These are phyloP conservation scores for Amblyraja radiata DNA, from an alignment of 2,797 vertebrate species.

Conservation along the genomic window DNA sequence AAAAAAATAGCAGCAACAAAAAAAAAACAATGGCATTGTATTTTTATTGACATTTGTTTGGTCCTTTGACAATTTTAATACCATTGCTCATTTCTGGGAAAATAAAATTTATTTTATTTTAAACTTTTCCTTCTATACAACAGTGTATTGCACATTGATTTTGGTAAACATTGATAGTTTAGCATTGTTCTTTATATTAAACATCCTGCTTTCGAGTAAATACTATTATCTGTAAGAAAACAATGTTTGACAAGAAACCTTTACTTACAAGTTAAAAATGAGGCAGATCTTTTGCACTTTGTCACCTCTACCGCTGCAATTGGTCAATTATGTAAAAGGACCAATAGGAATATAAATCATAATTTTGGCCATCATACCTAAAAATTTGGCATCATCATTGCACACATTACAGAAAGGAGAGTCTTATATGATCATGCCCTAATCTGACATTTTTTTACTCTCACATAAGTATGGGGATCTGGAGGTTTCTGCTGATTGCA, in stretches of 20 bases:
- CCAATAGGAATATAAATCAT: background rate
- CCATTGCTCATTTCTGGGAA: slow-evolving; percentile 26
- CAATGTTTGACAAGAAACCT: background rate
- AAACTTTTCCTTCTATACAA: slow-evolving; percentile 22
- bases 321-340: background rate
- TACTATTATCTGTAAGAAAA: slow-evolving; percentile 26
- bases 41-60: slow-evolving; percentile 33
- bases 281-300: background rate
- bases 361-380: background rate
- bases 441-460: background rate
- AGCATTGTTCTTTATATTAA: slow-evolving; percentile 9
- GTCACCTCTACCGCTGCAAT: background rate
- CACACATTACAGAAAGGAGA: slow-evolving; percentile 21
- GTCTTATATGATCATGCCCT: background rate
- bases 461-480: too few species aligned
- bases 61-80: slow-evolving; percentile 26
- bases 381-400: slow-evolving; percentile 20
- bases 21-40: background rate
- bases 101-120: slow-evolving; percentile 22
- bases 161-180: slow-evolving; percentile 16
- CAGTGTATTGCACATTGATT: slow-evolving; percentile 37
- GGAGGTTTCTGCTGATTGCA: background rate
- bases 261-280: background rate
- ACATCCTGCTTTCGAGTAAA: slow-evolving; percentile 31
- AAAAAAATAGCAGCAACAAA: background rate